These are phyloP conservation scores for Hypolimnas misippus DNA, from an alignment of 2,888 invertebrate species.

Conservation along the genomic window DNA sequence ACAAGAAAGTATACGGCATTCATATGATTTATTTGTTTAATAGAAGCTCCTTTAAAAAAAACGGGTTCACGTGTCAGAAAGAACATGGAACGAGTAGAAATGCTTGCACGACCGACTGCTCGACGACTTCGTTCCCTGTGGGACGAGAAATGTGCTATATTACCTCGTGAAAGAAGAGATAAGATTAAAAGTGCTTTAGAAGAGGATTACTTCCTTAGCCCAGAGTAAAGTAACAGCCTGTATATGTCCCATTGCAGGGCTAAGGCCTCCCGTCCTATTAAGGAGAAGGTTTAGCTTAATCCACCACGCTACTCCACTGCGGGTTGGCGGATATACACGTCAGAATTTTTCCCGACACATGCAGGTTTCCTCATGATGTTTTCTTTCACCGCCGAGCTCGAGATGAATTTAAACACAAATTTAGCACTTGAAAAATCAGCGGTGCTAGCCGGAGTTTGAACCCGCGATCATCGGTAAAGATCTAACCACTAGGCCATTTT, in stretches of 20 bases:
- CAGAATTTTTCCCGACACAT: too few species aligned
- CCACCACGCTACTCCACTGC: too few species aligned
- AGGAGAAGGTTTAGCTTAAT: too few species aligned
- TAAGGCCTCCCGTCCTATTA: too few species aligned
- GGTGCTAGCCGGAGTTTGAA: too few species aligned
- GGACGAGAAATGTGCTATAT: constrained; percentile 76
- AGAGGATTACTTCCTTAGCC: constrained; percentile 80
- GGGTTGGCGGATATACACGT: too few species aligned
- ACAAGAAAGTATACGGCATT: too few species aligned
- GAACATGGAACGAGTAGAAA: constrained; percentile 75
- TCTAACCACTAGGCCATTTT: too few species aligned
- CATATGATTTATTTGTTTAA: neutral
- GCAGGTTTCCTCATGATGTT: too few species aligned
- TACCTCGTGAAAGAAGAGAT: constrained; percentile 77
- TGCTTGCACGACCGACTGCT: constrained; percentile 79
- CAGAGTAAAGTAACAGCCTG: constrained; percentile 59
- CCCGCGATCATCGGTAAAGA: neutral
- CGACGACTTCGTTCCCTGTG: constrained; percentile 79
- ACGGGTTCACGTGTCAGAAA: constrained; percentile 53
- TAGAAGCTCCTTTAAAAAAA: constrained; percentile 41
- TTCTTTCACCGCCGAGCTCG: too few species aligned
- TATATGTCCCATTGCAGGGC: neutral
- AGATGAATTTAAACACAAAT: too few species aligned
- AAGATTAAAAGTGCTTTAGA: constrained; percentile 82
- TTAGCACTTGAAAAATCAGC: too few species aligned